A percentile compares a stretch with the other conserved stretches of the same genome.
Evolutionary conservation across 2,888 invertebrate species (phyloP).

Genomic region (Melipona bicolor): DNA sequence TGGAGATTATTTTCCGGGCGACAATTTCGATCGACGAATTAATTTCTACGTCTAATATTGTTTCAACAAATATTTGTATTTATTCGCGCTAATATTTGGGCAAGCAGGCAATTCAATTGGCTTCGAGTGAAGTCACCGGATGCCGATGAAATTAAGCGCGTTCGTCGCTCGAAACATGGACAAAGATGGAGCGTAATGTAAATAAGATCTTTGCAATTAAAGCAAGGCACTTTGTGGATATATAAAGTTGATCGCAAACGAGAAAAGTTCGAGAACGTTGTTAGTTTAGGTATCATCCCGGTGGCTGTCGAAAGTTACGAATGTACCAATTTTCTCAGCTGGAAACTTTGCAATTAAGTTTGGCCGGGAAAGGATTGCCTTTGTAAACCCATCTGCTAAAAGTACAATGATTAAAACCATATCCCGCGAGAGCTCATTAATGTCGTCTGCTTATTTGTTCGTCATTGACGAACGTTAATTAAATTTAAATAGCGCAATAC

Average conservation of each 20-base stretch:
- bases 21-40: too few relatives aligned
- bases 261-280: constrained; percentile 64
- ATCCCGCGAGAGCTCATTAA: constrained; percentile 9
- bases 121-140: not conserved
- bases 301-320: constrained; percentile 66
- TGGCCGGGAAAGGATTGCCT: constrained; percentile 26
- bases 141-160: constrained; percentile 17
- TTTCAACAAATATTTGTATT: too few relatives aligned
- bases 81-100: too few relatives aligned
- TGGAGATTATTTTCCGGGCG: too few relatives aligned
- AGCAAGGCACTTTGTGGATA: constrained; percentile 24
- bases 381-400: constrained; percentile 34
- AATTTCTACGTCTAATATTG: too few relatives aligned
- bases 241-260: constrained; percentile 62
- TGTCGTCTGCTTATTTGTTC: not conserved
- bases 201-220: constrained; percentile 60
- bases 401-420: constrained; percentile 39
- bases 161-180: not conserved
- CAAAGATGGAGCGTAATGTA: constrained; percentile 58
- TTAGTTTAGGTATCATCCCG: constrained; percentile 60
- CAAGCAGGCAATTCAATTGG: constrained; percentile 3
- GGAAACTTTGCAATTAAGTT: constrained; percentile 65
- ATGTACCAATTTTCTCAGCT: constrained; percentile 59
- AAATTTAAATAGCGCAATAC: not conserved
- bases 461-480: not conserved